Evolutionary conservation across 2,888 invertebrate genomes (phyloP).

Genomic region (Amiota minor): DNA sequence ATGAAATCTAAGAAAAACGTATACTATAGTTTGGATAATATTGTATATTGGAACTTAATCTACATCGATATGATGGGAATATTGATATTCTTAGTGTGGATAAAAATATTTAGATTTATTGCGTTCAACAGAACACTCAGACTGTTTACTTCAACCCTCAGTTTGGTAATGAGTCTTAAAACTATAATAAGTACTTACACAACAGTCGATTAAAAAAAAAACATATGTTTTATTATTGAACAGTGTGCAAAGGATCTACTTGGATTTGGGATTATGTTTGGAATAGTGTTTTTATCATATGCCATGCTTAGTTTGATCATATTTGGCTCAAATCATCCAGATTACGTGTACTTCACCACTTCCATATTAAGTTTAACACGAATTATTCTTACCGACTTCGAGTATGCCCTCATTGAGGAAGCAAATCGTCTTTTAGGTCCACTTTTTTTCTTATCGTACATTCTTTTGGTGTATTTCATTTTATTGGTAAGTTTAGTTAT

Average conservation of each 20-base stretch:
- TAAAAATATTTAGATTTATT: slow-evolving; percentile 44
- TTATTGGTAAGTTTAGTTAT: slow-evolving; percentile 35
- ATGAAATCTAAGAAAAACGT: not conserved
- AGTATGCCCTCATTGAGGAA: slow-evolving; percentile 17
- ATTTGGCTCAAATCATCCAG: slow-evolving; percentile 40
- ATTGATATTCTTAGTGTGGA: slow-evolving; percentile 46
- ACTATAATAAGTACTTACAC: not conserved
- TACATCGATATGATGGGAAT: slow-evolving; percentile 42
- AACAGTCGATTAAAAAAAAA: not conserved
- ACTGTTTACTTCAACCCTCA: slow-evolving; percentile 39
- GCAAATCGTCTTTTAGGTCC: not conserved
- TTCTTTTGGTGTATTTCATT: slow-evolving; percentile 44
- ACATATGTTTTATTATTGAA: not conserved
- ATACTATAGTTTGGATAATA: slow-evolving; percentile 42
- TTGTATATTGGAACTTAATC: slow-evolving; percentile 14
- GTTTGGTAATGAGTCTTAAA: slow-evolving; percentile 33
- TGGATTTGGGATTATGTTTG: slow-evolving; percentile 46
- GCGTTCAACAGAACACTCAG: slow-evolving; percentile 50
- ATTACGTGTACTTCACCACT: slow-evolving; percentile 33
- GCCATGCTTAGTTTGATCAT: slow-evolving; percentile 41
- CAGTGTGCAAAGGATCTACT: slow-evolving; percentile 46
- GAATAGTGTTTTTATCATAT: slow-evolving; percentile 42
- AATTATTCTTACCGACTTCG: slow-evolving; percentile 39
- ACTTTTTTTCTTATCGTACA: slow-evolving; percentile 44
- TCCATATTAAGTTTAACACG: slow-evolving; percentile 43